Evolutionary conservation across 1,140 invertebrate genomes (phyloP).

Genomic region (Drosophila nasuta): DNA sequence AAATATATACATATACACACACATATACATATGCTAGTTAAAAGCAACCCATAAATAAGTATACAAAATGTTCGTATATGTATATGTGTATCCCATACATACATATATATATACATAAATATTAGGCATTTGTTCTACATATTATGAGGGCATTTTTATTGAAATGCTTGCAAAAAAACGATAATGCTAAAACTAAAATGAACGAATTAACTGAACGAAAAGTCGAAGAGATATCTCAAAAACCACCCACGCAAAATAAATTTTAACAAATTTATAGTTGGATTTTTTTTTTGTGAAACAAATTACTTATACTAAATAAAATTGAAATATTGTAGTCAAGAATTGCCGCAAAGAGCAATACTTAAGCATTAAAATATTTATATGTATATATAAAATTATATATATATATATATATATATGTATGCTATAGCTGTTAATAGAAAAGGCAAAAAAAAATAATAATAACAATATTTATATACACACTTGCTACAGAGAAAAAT

Average conservation of each 20-base stretch:
- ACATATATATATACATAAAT: conserved; percentile 25
- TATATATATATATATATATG: conserved; percentile 7
- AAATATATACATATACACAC: conserved; percentile 22
- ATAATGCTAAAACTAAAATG: conserved; percentile 6
- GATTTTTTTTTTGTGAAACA: conserved; percentile 8
- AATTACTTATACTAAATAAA: conserved; percentile 16
- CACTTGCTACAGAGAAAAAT: conserved; percentile 5
- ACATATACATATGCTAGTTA: conserved; percentile 1
- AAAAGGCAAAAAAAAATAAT: not conserved
- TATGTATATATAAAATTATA: conserved; percentile 14
- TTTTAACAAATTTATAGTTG: conserved; percentile 54
- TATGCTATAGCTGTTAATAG: conserved; percentile 42
- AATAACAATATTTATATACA: conserved; percentile 34
- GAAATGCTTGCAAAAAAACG: conserved; percentile 66
- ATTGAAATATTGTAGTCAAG: conserved; percentile 17
- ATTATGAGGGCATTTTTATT: conserved; percentile 71
- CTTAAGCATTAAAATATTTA: conserved; percentile 13
- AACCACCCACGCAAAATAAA: conserved; percentile 21
- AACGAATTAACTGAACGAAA: conserved; percentile 22
- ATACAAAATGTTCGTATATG: conserved; percentile 28
- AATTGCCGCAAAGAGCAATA: conserved; percentile 21
- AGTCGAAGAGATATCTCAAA: conserved; percentile 19
- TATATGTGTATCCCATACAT: conserved; percentile 37
- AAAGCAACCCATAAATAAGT: conserved; percentile 7
- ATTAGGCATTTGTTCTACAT: conserved; percentile 62